Percentiles rank a stretch among this genome's conserved stretches.
Evolutionary conservation across 1,140 invertebrate genomes (phyloP).

Genomic region (Brachionus asplanchnoidis): DNA sequence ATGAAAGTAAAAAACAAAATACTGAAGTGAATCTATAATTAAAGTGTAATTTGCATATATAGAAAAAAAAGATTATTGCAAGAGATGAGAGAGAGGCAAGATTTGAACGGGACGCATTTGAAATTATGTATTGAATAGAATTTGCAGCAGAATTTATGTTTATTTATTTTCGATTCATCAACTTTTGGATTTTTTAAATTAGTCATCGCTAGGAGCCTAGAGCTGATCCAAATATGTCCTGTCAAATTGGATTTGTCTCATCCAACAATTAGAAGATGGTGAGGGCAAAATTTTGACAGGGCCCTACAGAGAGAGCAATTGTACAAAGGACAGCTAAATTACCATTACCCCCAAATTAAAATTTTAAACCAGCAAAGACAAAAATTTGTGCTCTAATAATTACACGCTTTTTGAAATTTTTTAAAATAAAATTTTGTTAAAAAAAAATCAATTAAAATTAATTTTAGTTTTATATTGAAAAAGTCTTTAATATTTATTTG

Average conservation of each 20-base stretch:
- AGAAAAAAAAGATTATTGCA: not conserved
- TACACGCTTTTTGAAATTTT: not conserved
- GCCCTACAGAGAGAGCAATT: not conserved
- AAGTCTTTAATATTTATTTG: no score
- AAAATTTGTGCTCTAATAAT: not conserved
- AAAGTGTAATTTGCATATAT: not conserved
- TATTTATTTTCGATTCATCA: not conserved
- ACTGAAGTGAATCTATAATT: not conserved
- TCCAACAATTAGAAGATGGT: not conserved
- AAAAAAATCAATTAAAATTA: not conserved
- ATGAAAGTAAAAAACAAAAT: not conserved
- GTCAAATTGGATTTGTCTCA: not conserved
- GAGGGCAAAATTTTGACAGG: not conserved
- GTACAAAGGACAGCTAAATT: no score
- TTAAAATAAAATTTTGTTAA: not conserved
- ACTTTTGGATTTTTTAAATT: not conserved
- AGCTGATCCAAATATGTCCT: not conserved
- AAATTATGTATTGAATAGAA: conserved; percentile 5
- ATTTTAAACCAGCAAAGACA: not conserved
- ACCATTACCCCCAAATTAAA: no score
- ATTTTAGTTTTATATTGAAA: no score
- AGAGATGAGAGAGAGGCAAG: not conserved
- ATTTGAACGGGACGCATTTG: not conserved
- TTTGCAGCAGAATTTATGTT: not conserved
- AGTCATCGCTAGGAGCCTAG: not conserved